Percentiles rank a stretch among this genome's conserved stretches.
Conservation (phyloP, 2,113 vertebrate species). For the Tenrec ecaudatus region DNA sequence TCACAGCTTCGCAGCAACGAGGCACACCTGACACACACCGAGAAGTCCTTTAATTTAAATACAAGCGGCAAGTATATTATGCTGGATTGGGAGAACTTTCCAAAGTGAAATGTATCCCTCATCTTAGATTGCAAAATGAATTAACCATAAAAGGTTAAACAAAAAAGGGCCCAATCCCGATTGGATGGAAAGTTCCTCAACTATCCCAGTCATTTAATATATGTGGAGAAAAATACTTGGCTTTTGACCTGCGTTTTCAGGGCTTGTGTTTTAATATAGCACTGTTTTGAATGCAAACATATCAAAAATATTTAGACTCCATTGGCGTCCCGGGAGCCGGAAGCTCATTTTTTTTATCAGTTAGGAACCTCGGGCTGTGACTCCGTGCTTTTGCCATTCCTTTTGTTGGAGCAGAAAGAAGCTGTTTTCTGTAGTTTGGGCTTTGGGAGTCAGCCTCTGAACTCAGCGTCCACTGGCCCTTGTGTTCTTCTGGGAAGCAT, state of each 20-base stretch:
- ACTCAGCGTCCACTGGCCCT: background rate
- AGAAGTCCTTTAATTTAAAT: conserved; percentile 45
- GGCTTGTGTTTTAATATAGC: conserved; percentile 59
- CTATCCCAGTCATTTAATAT: conserved; percentile 39
- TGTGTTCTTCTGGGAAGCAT: background rate
- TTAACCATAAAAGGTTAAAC: background rate
- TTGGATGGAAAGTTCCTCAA: conserved; percentile 1
- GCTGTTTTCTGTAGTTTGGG: background rate
- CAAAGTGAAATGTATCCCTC: background rate
- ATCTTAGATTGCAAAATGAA: background rate
- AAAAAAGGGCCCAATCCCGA: background rate
- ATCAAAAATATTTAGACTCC: conserved; percentile 44
- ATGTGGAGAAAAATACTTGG: conserved; percentile 29
- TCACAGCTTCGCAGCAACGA: background rate
- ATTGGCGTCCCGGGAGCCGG: conserved; percentile 14
- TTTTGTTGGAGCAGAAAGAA: background rate
- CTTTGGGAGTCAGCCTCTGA: conserved; percentile 39
- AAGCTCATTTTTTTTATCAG: conserved; percentile 53
- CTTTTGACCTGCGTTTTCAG: conserved; percentile 61
- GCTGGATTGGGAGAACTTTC: background rate
- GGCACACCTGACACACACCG: background rate
- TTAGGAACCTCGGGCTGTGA: conserved; percentile 20
- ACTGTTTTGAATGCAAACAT: conserved; percentile 63
- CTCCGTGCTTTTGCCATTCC: conserved; percentile 38
- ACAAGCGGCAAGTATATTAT: background rate